phyloP scores from a whole-genome alignment of 2,888 invertebrate genomes.

The Thymelicus lineola region DNA sequence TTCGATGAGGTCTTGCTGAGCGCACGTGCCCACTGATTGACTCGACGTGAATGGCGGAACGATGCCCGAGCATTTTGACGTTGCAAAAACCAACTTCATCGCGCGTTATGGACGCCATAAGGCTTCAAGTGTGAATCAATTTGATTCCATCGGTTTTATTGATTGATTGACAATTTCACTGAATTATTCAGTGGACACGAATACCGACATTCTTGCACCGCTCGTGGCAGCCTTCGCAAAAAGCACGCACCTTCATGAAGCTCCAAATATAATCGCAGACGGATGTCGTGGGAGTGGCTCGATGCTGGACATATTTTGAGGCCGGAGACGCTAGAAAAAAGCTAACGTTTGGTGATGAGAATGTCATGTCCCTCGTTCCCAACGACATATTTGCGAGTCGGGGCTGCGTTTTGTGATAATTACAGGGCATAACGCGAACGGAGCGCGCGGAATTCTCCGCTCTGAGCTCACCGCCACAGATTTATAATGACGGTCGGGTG shows the following conservation, averaged over 20 bases:
- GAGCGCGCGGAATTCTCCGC: slow-evolving; percentile 76
- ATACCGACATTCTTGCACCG: slow-evolving; percentile 73
- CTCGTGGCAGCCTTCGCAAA: slow-evolving; percentile 73
- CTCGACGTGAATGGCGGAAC: slow-evolving; percentile 71
- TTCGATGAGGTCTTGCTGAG: slow-evolving; percentile 58
- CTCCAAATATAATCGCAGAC: slow-evolving; percentile 64
- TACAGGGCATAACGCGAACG: slow-evolving; percentile 81
- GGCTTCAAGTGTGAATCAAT: slow-evolving; percentile 82
- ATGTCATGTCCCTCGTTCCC: slow-evolving; percentile 83
- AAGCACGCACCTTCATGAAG: slow-evolving; percentile 57
- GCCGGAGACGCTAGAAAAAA: slow-evolving; percentile 69
- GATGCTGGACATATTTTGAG: slow-evolving; percentile 63
- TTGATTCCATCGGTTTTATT: slow-evolving; percentile 81
- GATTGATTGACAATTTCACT: slow-evolving; percentile 81
- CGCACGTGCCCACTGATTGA: slow-evolving; percentile 76
- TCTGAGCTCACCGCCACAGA: slow-evolving; percentile 80
- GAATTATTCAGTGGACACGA: slow-evolving; percentile 83
- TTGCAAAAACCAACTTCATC: slow-evolving; percentile 69
- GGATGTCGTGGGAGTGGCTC: slow-evolving; percentile 76
- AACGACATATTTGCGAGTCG: slow-evolving; percentile 84
- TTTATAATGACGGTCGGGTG: slow-evolving; percentile 81
- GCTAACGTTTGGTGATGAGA: slow-evolving; percentile 81
- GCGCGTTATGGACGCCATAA: slow-evolving; percentile 74
- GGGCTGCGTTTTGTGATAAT: slow-evolving; percentile 82
- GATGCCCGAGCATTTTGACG: slow-evolving; percentile 76